A percentile compares a stretch with the other conserved stretches of the same genome.
Conservation (phyloP, 2,113 vertebrate species). For the Scolopax mira region DNA sequence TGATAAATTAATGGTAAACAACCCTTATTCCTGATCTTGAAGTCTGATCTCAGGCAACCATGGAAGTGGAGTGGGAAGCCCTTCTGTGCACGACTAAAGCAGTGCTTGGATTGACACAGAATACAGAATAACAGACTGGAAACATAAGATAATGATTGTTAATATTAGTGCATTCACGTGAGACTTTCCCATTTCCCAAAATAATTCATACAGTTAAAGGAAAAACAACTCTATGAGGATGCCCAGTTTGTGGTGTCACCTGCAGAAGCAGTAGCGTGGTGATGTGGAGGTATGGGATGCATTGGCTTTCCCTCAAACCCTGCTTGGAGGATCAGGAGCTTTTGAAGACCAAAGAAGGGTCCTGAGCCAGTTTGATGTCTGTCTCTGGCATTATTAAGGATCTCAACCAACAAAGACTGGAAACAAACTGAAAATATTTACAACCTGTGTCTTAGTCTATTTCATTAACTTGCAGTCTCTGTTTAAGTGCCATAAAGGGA, state of each 20-base stretch:
- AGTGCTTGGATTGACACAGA: background rate
- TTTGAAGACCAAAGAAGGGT: background rate
- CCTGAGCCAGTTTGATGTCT: background rate
- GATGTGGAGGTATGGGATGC: background rate
- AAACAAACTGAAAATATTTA: background rate
- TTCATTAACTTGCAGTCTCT: background rate
- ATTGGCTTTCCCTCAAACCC: background rate
- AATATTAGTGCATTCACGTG: background rate
- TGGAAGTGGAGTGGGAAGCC: background rate
- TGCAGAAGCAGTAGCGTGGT: background rate
- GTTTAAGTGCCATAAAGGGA: background rate
- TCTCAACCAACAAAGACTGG: background rate
- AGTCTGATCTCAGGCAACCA: background rate
- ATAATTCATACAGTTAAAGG: background rate
- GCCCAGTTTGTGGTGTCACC: background rate
- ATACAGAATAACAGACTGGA: background rate
- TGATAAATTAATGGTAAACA: background rate
- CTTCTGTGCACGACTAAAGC: accelerated
- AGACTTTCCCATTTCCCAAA: background rate
- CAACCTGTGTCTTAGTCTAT: background rate
- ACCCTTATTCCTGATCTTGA: background rate
- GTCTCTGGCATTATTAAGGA: background rate
- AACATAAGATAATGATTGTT: background rate
- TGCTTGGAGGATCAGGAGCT: background rate
- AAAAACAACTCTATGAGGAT: background rate